Evolutionary conservation across 2,797 vertebrate genomes (phyloP).

Genomic region (Apogon hyalosoma): DNA sequence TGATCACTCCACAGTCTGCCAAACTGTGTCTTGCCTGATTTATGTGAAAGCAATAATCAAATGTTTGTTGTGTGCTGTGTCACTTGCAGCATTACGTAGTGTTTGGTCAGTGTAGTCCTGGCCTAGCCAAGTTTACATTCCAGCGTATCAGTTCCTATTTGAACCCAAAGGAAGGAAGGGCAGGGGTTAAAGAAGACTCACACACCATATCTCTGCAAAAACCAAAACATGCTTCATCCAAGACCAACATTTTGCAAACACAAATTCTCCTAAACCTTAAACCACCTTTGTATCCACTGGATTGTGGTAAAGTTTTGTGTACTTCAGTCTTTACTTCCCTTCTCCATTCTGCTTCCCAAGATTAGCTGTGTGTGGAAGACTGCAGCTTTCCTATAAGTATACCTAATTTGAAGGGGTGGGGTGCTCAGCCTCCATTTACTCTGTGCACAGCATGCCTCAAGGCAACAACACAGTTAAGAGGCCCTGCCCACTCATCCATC

Average conservation of each 20-base stretch:
- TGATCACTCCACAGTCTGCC: constrained; percentile 5
- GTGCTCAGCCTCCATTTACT: constrained; percentile 54
- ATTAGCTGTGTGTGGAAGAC: constrained; percentile 25
- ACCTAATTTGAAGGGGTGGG: constrained; percentile 59
- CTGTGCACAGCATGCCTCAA: constrained; percentile 45
- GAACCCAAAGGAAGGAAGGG: constrained; percentile 71
- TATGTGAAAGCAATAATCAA: constrained; percentile 6
- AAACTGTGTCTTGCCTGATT: constrained; percentile 6
- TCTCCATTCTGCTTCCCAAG: constrained; percentile 27
- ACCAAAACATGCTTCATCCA: constrained; percentile 57
- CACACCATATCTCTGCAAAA: constrained; percentile 64
- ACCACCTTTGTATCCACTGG: constrained; percentile 6
- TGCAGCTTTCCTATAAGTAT: constrained; percentile 46
- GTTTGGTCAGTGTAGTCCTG: constrained; percentile 1
- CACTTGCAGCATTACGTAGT: constrained; percentile 2
- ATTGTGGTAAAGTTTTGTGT: constrained; percentile 4
- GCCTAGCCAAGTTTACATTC: constrained; percentile 71
- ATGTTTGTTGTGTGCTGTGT: constrained; percentile 4
- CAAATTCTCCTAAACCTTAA: neutral
- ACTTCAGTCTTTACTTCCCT: constrained; percentile 15
- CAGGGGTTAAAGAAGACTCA: constrained; percentile 77
- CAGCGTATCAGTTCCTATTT: constrained; percentile 78
- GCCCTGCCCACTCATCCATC: constrained; percentile 44
- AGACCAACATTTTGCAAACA: constrained; percentile 55
- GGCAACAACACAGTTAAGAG: constrained; percentile 52